These are phyloP conservation scores for Patella pellucida DNA, from an alignment of 2,888 invertebrate genomes.

Conservation along the genomic window DNA sequence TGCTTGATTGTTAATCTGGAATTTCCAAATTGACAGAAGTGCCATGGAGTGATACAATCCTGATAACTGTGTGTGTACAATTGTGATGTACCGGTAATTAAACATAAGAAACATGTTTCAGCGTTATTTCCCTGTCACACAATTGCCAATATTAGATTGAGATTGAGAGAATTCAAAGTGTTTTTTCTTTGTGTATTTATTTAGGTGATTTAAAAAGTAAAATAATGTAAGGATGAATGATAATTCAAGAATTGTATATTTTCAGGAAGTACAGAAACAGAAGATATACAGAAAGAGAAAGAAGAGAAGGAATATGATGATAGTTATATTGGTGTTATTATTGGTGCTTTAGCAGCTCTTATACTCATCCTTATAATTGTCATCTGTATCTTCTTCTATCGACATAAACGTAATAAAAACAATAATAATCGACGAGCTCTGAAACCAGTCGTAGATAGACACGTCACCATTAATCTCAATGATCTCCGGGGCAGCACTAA, in stretches of 20 bases:
- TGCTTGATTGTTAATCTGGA: too few species aligned
- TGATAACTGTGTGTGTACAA: too few species aligned
- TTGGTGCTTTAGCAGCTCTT: constrained; percentile 78
- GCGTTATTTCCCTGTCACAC: too few species aligned
- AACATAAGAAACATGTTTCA: too few species aligned
- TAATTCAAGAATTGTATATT: neutral
- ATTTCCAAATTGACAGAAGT: too few species aligned
- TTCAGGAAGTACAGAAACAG: constrained; percentile 12
- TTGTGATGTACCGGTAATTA: too few species aligned
- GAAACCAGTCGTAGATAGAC: constrained; percentile 58
- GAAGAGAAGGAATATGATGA: constrained; percentile 49
- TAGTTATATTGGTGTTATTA: constrained; percentile 61
- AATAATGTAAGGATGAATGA: neutral
- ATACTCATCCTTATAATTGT: constrained; percentile 78
- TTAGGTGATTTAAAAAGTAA: too few species aligned
- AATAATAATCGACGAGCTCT: constrained; percentile 60
- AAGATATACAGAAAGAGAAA: constrained; percentile 34
- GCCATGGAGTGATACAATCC: too few species aligned
- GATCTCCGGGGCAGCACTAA: constrained; percentile 65
- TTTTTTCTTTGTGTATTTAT: too few species aligned
- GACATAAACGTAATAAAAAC: constrained; percentile 59
- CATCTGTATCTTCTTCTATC: constrained; percentile 79
- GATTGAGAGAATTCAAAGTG: too few species aligned
- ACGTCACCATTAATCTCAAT: constrained; percentile 80
- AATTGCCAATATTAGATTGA: too few species aligned